A percentile compares a stretch with the other conserved stretches of the same genome.
Evolutionary conservation across 2,888 invertebrate species (phyloP).

Genomic region (Griposia aprilina): DNA sequence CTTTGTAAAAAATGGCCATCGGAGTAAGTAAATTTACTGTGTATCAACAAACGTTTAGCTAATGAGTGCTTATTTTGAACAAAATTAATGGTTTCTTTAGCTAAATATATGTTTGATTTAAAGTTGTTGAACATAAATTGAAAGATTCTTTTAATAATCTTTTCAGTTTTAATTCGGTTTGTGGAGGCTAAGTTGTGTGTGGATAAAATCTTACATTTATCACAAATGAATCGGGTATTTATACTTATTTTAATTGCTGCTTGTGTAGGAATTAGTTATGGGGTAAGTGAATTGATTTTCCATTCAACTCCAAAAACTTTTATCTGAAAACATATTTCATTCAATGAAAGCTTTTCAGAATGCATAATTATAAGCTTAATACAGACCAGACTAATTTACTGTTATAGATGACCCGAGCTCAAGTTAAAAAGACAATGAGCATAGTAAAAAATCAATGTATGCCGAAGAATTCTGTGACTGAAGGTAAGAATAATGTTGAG

Average conservation of each 20-base stretch:
- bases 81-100: conserved; percentile 55
- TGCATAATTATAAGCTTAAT: background rate
- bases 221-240: conserved; percentile 53
- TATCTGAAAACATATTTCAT: background rate
- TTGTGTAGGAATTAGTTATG: conserved; percentile 32
- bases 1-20: conserved; percentile 33
- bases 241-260: conserved; percentile 33
- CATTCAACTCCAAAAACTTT: background rate
- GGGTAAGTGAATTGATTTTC: conserved; percentile 48
- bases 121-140: conserved; percentile 61
- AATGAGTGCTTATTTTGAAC: conserved; percentile 47
- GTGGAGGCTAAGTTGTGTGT: conserved; percentile 34
- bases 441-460: conserved; percentile 91
- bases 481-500: conserved; percentile 79
- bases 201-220: background rate
- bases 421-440: conserved; percentile 91
- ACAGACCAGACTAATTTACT: background rate
- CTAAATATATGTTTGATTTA: conserved; percentile 53
- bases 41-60: conserved; percentile 53
- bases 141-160: conserved; percentile 16
- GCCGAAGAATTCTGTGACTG: conserved; percentile 89
- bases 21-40: conserved; percentile 22
- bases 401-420: conserved; percentile 86
- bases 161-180: conserved; percentile 54
- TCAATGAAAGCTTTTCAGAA: background rate